These are phyloP conservation scores for Miniopterus natalensis DNA, from an alignment of 2,113 vertebrate species.

Conservation along the genomic window DNA sequence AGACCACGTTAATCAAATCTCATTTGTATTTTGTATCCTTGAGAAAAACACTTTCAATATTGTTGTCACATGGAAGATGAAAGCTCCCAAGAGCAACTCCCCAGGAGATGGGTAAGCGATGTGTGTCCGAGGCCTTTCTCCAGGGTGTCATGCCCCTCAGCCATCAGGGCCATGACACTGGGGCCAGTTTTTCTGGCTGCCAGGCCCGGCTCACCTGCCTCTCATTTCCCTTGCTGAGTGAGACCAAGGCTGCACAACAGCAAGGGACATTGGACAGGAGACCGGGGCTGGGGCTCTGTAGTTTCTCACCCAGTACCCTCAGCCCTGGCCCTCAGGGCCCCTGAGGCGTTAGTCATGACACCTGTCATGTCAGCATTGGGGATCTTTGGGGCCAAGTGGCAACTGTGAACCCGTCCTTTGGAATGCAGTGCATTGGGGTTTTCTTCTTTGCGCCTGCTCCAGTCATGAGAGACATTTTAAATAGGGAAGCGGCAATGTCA, in stretches of 20 bases:
- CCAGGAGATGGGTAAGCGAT: too few relatives aligned
- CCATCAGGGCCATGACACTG: too few relatives aligned
- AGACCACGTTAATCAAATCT: background rate
- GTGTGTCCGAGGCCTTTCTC: background rate
- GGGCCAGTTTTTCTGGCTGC: rapidly evolving
- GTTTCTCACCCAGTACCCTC: too few relatives aligned
- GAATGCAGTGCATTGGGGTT: background rate
- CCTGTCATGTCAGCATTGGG: background rate
- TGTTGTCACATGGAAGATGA: background rate
- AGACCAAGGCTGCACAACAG: background rate
- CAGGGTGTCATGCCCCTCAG: rapidly evolving
- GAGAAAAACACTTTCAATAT: background rate
- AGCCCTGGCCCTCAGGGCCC: background rate
- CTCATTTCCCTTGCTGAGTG: background rate
- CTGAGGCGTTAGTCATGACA: background rate
- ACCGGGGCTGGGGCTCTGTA: rapidly evolving
- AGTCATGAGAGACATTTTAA: slow-evolving; percentile 33
- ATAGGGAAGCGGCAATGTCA: background rate
- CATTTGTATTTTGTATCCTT: background rate
- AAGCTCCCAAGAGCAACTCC: background rate
- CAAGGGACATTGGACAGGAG: rapidly evolving
- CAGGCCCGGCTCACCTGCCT: background rate
- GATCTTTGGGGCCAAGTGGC: background rate
- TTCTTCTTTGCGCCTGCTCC: background rate
- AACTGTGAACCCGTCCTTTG: background rate